A percentile compares a stretch with the other conserved stretches of the same genome.
phyloP scores from a whole-genome alignment of 2,113 vertebrate genomes.

The Hemibates koningsi region DNA sequence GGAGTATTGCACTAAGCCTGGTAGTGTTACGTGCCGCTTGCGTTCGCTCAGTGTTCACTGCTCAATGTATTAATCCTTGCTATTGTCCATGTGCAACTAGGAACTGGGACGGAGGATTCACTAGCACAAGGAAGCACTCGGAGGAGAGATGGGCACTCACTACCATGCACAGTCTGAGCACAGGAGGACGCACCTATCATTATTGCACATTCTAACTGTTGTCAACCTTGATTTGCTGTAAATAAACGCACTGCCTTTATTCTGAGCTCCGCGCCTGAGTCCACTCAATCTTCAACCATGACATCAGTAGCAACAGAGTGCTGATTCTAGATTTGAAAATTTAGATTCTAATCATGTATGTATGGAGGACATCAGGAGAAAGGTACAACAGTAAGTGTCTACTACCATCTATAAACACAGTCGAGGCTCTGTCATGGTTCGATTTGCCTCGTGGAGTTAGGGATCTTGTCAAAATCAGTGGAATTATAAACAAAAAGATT shows the following conservation, averaged over 20 bases:
- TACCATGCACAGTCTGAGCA: too few relatives aligned
- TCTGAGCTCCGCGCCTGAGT: too few relatives aligned
- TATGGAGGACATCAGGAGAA: not conserved
- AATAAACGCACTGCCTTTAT: too few relatives aligned
- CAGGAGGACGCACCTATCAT: too few relatives aligned
- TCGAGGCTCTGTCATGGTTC: not conserved
- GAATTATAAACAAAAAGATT: not conserved
- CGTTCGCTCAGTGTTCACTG: not conserved
- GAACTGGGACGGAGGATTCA: too few relatives aligned
- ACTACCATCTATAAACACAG: not conserved
- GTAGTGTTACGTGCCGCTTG: accelerated
- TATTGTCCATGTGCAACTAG: not conserved
- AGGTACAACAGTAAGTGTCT: not conserved
- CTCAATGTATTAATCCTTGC: too few relatives aligned
- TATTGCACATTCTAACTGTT: too few relatives aligned
- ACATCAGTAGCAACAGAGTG: not conserved
- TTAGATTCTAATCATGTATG: not conserved
- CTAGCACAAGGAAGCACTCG: too few relatives aligned
- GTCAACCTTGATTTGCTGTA: too few relatives aligned
- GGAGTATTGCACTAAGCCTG: not conserved
- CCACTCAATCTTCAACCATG: too few relatives aligned
- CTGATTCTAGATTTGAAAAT: not conserved
- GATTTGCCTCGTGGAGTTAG: not conserved
- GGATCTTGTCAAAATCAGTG: not conserved
- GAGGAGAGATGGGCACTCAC: too few relatives aligned